Base-by-base conservation (phyloP, 2,797 vertebrate species). In the Silurus lanzhouensis region DNA sequence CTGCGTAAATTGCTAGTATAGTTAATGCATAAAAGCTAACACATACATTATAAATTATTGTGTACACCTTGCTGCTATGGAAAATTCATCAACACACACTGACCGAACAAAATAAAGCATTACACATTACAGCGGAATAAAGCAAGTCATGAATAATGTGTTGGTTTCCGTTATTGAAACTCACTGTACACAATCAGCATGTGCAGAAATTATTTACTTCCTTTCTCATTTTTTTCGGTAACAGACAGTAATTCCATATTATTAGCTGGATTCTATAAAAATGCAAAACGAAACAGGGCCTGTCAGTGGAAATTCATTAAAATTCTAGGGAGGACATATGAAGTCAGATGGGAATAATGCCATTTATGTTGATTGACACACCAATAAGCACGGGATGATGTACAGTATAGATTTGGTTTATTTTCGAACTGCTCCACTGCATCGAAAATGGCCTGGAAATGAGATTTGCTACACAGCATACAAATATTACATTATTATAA, bases 291-390 rank as follows among this genome's bases (percentile, higher is more conserved):
- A 57, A 55, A 55, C 72, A 76, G 38, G 17, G 1, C 15, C 52
- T 20, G 46, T 27, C 79, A 81, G n/a, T 20, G 46, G 6, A 46
- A 61, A 17, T 64, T 81, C 83, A 88, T 88, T 9, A 86, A 89
- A 88, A 89, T 89, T 86, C 90, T 84, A 88, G 87, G 9, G 55
- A 14, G 78, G 74, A 84, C 83, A 44, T 52, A 44, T 38, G 83
- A 46, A 68, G 52, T 78, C 66, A 60, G 67, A 79, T 80, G 66
- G 66, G 76, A 68, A 79, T 48, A n/a, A 70, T 79, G 67, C 44
- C 22, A 70, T 84, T 75, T 44, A 61, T 74, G 57, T 74, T 74
- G 82, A 84, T 20, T 84, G 63, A 78, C 77, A 81, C 78, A 75
- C 70, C 64, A 82, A 74, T 84, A 84, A 60, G 52, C 60, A 84